Base-by-base conservation (phyloP, 1,140 invertebrate species). In the Macrobrachium rosenbergii region DNA sequence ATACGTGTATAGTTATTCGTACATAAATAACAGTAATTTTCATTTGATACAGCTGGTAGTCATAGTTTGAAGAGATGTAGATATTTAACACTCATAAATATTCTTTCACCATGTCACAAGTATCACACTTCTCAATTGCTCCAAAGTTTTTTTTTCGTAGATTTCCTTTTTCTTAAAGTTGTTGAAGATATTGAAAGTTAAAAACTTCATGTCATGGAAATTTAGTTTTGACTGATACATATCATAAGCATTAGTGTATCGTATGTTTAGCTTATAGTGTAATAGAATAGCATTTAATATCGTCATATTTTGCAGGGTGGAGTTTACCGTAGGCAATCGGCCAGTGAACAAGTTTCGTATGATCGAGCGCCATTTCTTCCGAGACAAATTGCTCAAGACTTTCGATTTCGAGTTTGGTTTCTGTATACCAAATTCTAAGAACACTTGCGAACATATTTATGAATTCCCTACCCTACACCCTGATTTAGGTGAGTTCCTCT, bases 371-470 rank as follows among this genome's bases (percentile, higher is more conserved):
- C 98, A 99, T 92, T 99, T 97, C 93, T 99, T 99, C 92, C 94
- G 96, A 75, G 97, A 99, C 90, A 95, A 95, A 84, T 92, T 99
- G 72, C 93, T 99, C 16, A 99, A 99, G 93, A 98, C 97, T n/a
- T 99, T 99, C 93, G 98, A 99, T 92, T 99, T 99, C 94, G 97
- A 99, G 92, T 99, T 99, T 94, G 98, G 98, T 72, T 99, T 99
- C 92, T 99, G 98, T 91, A 99, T 99, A 93, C 98, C 98, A 52
- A 97, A 98, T 92, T 99, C 97, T 88, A 95, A 96, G 91, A 99
- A 99, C 92, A 98, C 98, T 8, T 99, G 98, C 92, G 98, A 99
- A 93, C 98, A 99, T 92, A 99, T 99, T 92, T 99, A 99, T 92
- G 97, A 99, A 92, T 99, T 99, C 94, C 98, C 98, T 63, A 94